These are phyloP conservation scores for Drosophila birchii DNA, from an alignment of 2,888 invertebrate species.

Conservation along the genomic window DNA sequence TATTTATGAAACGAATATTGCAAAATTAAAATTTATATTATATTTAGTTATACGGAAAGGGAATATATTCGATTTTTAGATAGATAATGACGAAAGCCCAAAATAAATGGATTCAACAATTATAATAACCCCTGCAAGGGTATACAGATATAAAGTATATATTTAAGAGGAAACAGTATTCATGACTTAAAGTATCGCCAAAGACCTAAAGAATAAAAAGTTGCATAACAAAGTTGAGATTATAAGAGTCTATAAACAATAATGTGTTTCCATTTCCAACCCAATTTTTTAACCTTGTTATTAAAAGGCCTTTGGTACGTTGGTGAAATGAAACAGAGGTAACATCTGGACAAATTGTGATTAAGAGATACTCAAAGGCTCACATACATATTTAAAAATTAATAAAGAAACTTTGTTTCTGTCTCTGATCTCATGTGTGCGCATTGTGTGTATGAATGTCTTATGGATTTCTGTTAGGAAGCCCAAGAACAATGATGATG, in stretches of 20 bases:
- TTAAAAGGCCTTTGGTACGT: too few species aligned
- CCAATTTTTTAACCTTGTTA: too few species aligned
- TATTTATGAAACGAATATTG: background rate
- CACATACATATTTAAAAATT: background rate
- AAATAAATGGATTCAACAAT: background rate
- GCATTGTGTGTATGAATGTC: slow-evolving; percentile 1
- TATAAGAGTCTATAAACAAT: too few species aligned
- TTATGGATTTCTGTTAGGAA: background rate
- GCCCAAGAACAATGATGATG: slow-evolving; percentile 32
- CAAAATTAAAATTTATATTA: background rate
- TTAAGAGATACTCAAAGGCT: slow-evolving; percentile 16
- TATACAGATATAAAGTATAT: background rate
- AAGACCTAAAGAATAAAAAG: too few species aligned
- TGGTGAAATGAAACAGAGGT: too few species aligned
- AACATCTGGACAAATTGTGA: too few species aligned
- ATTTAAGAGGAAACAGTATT: too few species aligned
- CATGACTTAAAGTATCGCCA: too few species aligned
- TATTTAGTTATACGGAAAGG: background rate
- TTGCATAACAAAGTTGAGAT: too few species aligned
- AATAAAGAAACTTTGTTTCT: too few species aligned
- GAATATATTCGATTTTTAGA: background rate
- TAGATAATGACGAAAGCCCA: background rate
- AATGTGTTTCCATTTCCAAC: too few species aligned
- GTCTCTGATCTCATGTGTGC: background rate
- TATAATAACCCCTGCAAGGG: background rate